Percentiles rank a stretch among this genome's conserved stretches.
Conservation (phyloP, 2,113 vertebrate genomes). For the Tursiops truncatus region DNA sequence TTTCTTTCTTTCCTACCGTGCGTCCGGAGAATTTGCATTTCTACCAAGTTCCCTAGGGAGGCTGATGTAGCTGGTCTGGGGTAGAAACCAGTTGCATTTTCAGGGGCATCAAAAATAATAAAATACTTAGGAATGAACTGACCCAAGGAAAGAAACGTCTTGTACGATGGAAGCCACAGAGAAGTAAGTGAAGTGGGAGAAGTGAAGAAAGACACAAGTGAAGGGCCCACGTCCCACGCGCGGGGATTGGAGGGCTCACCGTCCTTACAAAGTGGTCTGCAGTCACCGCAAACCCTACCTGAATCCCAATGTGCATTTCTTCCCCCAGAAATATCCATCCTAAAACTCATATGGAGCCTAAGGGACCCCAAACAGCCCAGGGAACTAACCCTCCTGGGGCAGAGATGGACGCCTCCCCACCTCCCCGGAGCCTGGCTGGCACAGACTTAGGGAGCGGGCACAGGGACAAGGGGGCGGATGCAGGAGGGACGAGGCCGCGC, state of each 20-base stretch:
- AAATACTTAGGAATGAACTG: not conserved
- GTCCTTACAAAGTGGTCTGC: rapidly evolving
- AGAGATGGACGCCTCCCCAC: rapidly evolving
- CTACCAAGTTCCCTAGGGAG: not conserved
- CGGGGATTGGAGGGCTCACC: rapidly evolving
- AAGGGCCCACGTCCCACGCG: rapidly evolving
- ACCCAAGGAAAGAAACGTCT: rapidly evolving
- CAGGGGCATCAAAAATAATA: rapidly evolving
- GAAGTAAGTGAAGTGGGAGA: rapidly evolving
- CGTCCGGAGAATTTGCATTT: not conserved
- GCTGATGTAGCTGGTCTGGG: not conserved
- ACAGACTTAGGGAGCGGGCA: rapidly evolving
- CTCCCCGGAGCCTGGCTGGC: rapidly evolving
- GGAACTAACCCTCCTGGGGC: rapidly evolving
- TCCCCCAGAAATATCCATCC: not conserved
- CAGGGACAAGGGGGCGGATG: not conserved
- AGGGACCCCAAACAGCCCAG: rapidly evolving
- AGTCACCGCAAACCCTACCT: not conserved
- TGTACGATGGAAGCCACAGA: rapidly evolving
- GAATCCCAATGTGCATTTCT: not conserved
- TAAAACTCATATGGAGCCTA: rapidly evolving
- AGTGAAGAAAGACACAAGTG: rapidly evolving
- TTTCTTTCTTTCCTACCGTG: not conserved
- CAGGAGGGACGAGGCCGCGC: rapidly evolving
- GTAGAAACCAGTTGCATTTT: not conserved